Evolutionary conservation across 2,888 invertebrate species (phyloP).

Genomic region (Rhamnusium bicolor): DNA sequence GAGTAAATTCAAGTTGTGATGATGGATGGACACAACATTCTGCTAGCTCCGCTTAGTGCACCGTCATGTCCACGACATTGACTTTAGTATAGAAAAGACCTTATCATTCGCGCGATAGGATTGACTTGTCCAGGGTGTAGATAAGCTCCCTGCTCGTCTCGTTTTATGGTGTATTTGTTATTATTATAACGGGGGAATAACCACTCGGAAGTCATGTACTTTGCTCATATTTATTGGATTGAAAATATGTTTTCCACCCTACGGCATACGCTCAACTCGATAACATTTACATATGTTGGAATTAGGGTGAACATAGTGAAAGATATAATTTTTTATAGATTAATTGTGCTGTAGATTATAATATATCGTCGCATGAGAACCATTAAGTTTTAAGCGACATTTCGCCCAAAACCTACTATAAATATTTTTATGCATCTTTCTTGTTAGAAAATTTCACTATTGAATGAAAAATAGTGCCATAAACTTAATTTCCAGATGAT

Average conservation of each 20-base stretch:
- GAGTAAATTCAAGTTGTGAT: slow-evolving; percentile 59
- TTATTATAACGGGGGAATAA: slow-evolving; percentile 48
- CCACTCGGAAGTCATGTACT: slow-evolving; percentile 55
- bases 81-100: slow-evolving; percentile 48
- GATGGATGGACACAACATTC: slow-evolving; percentile 58
- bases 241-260: slow-evolving; percentile 53
- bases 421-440: too few species aligned
- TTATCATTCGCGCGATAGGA: slow-evolving; percentile 51
- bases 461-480: too few species aligned
- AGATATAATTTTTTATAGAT: too few species aligned
- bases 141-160: slow-evolving; percentile 42
- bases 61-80: slow-evolving; percentile 68
- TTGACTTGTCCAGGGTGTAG: slow-evolving; percentile 56
- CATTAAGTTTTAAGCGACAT: too few species aligned
- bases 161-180: slow-evolving; percentile 57
- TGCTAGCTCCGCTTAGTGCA: slow-evolving; percentile 59
- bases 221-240: slow-evolving; percentile 51
- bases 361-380: too few species aligned
- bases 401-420: too few species aligned
- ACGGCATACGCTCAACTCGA: slow-evolving; percentile 35
- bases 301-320: slow-evolving; percentile 31
- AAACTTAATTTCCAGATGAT: too few species aligned
- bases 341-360: too few species aligned
- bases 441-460: too few species aligned
- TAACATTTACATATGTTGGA: slow-evolving; percentile 50